These are phyloP conservation scores for Cyphomyrus discorhynchus DNA, from an alignment of 2,113 vertebrate species.

Conservation along the genomic window DNA sequence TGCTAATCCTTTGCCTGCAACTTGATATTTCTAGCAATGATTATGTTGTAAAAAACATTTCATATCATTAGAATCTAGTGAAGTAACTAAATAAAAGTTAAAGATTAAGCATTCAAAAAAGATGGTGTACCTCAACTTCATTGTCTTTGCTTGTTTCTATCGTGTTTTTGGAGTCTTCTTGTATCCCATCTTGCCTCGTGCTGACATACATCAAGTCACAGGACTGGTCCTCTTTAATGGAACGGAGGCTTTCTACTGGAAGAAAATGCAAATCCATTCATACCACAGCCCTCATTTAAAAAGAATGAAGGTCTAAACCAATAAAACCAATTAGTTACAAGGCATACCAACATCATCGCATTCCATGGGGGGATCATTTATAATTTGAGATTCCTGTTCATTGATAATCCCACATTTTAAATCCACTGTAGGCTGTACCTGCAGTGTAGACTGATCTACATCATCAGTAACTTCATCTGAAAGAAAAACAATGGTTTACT, in stretches of 20 bases:
- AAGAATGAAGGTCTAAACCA: neutral
- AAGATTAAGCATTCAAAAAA: neutral
- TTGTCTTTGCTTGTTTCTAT: conserved; percentile 48
- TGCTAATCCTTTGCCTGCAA: neutral
- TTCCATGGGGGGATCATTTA: conserved; percentile 3
- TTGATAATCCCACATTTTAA: conserved; percentile 45
- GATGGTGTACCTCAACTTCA: conserved; percentile 49
- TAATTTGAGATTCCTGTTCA: conserved; percentile 25
- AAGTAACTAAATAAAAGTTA: neutral
- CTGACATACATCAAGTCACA: conserved; percentile 43
- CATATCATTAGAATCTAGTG: neutral
- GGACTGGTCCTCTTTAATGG: conserved; percentile 48
- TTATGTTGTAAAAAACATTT: neutral
- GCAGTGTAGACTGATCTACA: conserved; percentile 33
- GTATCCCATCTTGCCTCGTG: conserved; percentile 37
- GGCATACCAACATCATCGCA: conserved; percentile 47
- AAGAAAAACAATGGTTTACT: neutral
- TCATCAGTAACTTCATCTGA: conserved; percentile 34
- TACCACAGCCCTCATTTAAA: neutral
- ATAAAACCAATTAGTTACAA: neutral
- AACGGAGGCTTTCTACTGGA: conserved; percentile 46
- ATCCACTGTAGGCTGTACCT: conserved; percentile 21
- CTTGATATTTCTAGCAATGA: neutral
- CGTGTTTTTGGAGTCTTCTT: conserved; percentile 20
- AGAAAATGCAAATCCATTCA: neutral